Base-by-base conservation (phyloP, 2,888 invertebrate genomes). In the Hermodice carunculata region DNA sequence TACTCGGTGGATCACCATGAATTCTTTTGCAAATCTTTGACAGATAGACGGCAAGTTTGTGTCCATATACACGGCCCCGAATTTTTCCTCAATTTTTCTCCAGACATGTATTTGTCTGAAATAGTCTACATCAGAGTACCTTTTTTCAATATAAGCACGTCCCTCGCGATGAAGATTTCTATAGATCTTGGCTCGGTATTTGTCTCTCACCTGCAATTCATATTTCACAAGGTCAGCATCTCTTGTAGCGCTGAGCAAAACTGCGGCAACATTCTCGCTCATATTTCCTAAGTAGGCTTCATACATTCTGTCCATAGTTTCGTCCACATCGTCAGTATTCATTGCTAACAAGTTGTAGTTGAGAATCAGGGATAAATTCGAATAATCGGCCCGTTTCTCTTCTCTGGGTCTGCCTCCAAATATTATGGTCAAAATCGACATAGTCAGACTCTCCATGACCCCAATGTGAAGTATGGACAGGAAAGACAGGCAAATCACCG, bases 1-100 rank as follows among this genome's bases (percentile, higher is more conserved):
- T 6, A 77, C 77, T 14, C 80, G 70, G 43, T 81, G 81, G 6
- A 81, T 70, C 14, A 78, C 77, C 77, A 78, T 81, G 61, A 80
- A 81, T 57, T 81, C 79, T 11, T 75, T 70, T 1, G 77, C 76
- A 49, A 76, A 78, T 48, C 74, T 61, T 44, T 79, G 76, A 66
- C 78, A 79, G 14, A 81, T 74, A 22, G 76, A 70, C 64, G 78
- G 76, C 32, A 81, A 67, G 63, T 78, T 77, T n/a, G 78, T 75
- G 19, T 71, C 6, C 77, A 69, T 60, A n/a, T n/a, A n/a, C n/a
- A n/a, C n/a, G n/a, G n/a, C n/a, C n/a, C n/a, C n/a, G n/a, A n/a
- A n/a, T n/a, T n/a, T n/a, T n/a, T 76, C 73, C 11, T 72, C 66
- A 60, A 76, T 78, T 46, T 71, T 66, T 5, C 67, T 64, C 81